Conservation (phyloP, 1,140 invertebrate genomes). For the Brachionus manjavacas region DNA sequence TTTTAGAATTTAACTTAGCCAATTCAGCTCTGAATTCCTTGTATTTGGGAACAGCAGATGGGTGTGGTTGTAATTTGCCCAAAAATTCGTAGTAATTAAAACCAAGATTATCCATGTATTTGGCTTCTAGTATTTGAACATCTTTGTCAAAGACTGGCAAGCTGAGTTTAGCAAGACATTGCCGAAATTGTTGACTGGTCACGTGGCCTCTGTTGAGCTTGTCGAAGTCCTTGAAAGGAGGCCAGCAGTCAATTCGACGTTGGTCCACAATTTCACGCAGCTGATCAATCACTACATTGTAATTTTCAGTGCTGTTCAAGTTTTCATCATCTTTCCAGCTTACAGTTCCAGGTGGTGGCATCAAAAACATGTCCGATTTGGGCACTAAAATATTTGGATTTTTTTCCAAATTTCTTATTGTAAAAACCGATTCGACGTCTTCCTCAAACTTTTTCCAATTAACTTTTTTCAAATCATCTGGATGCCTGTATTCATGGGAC, state of each 20-base stretch:
- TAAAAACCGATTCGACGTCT: conserved; percentile 57
- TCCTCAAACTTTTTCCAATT: conserved; percentile 52
- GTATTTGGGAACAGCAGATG: not conserved
- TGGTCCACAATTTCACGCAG: conserved; percentile 49
- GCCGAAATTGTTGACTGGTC: conserved; percentile 54
- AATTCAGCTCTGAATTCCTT: conserved; percentile 49
- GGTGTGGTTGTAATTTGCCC: conserved; percentile 46
- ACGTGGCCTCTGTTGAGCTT: conserved; percentile 56
- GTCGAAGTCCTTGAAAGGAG: conserved; percentile 53
- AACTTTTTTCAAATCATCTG: conserved; percentile 49
- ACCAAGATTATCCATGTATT: conserved; percentile 53
- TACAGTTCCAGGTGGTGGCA: conserved; percentile 55
- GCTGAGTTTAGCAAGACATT: conserved; percentile 53
- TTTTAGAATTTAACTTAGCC: conserved; percentile 47
- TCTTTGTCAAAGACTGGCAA: conserved; percentile 50
- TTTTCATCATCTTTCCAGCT: conserved; percentile 51
- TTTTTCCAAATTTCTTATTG: conserved; percentile 52
- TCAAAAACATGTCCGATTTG: conserved; percentile 51
- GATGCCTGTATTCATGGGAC: conserved; percentile 50
- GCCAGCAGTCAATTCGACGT: conserved; percentile 51
- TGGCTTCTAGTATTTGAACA: conserved; percentile 51
- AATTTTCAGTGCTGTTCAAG: conserved; percentile 43
- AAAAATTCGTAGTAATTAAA: conserved; percentile 51
- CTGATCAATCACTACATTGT: conserved; percentile 50
- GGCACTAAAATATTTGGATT: conserved; percentile 50